These are phyloP conservation scores for Salvelinus sp. DNA, from an alignment of 2,113 vertebrate genomes.

Conservation along the genomic window DNA sequence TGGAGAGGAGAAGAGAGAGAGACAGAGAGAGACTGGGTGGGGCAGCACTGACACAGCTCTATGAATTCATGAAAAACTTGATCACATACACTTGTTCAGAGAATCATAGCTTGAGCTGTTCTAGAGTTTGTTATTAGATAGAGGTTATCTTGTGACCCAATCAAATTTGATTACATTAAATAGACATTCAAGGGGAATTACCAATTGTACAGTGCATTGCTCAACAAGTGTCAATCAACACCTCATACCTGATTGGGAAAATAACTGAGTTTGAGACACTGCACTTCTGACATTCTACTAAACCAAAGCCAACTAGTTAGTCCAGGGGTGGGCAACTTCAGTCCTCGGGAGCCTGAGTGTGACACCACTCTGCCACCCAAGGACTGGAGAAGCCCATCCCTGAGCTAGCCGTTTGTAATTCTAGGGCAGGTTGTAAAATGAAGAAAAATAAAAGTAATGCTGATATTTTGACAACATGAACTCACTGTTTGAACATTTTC, in stretches of 20 bases:
- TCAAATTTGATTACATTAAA: too few relatives aligned
- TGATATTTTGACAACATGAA: constrained; percentile 30
- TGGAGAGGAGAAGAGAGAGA: too few relatives aligned
- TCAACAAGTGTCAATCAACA: background rate
- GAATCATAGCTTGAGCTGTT: background rate
- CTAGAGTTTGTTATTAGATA: too few relatives aligned
- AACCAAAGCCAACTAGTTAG: too few relatives aligned
- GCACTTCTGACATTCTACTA: background rate
- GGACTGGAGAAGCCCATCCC: too few relatives aligned
- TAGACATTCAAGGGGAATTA: background rate
- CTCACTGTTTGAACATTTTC: constrained; percentile 91
- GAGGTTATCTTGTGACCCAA: too few relatives aligned
- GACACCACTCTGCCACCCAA: too few relatives aligned
- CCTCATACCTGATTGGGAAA: background rate
- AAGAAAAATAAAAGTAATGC: background rate
- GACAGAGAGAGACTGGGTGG: background rate
- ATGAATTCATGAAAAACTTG: background rate
- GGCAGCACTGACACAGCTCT: background rate
- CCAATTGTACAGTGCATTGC: background rate
- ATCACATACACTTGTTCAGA: background rate
- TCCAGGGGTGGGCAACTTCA: too few relatives aligned
- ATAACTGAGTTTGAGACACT: background rate
- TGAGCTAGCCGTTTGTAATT: too few relatives aligned
- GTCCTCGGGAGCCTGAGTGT: too few relatives aligned
- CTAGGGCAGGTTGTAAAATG: too few relatives aligned